Evolutionary conservation across 2,888 invertebrate genomes (phyloP), one percentile per base, ranked within the genome.

Genomic region (Ophonus ardosiacus): DNA sequence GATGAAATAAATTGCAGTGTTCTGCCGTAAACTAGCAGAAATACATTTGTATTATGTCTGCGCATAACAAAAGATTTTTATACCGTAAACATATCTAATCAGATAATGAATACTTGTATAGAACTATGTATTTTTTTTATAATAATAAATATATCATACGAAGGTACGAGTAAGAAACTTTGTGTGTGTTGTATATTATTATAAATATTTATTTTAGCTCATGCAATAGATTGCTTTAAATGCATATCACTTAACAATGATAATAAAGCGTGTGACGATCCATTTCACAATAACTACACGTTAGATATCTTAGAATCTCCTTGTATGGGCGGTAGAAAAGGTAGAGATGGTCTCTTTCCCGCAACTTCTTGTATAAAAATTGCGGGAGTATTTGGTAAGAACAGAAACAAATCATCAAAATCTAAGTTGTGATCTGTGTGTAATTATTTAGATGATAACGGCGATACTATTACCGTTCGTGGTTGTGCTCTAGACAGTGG

Each of bases 321-420:
- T 1, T 99, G 99, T 91, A 96, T 97, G 95, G 98, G 98, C 0
- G 98, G 98, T 0, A 93, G 98, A 87, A 98, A 98, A 91, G 97
- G 96, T 0, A 93, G 99, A 43, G 95, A 97, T 89, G 99, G 99
- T 0, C 92, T 98, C 8, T 99, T 98, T 92, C 99, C 99, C 0
- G 99, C 98, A 17, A 98, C 99, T 0, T 97, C 98, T 68, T 99
- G 99, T 90, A 96, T 99, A 89, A 99, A 99, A 93, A 96, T 99
- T 86, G 96, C 96, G 86, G 99, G 99, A 31, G 93, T 95, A 87
- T 97, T 97, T 90, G 96, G 98, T 99, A 91, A 92, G 92, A 88
- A 56, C 51, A 31, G 6, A 5, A 31, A 31, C 31, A 1, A 31
- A 31, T 5, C 31, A 31, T 31, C 31, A 31, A 31, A 31, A 5